Percentiles rank a stretch among this genome's conserved stretches.
Conservation (phyloP, 2,797 vertebrate species). For the Paguma larvata region DNA sequence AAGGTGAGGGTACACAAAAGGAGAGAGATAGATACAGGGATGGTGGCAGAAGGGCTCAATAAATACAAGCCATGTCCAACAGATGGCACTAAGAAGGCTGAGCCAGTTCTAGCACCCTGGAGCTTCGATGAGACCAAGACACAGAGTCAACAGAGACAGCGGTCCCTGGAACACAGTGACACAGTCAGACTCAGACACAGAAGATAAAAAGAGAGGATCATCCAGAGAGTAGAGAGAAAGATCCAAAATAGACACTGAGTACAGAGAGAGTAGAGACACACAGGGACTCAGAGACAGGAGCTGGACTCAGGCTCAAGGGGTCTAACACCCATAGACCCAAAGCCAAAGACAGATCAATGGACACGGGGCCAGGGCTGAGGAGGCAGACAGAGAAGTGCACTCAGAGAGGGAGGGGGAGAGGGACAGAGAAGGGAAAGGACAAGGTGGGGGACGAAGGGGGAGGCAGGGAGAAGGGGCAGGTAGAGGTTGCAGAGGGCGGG, state of each 20-base stretch:
- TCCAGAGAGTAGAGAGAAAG: neutral
- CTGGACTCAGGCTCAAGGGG: neutral
- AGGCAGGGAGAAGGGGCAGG: neutral
- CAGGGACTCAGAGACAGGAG: neutral
- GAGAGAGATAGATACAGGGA: neutral
- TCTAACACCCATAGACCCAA: neutral
- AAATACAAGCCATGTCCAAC: neutral
- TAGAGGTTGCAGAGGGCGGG: neutral
- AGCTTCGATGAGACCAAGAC: neutral
- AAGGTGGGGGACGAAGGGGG: neutral
- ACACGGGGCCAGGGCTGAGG: neutral
- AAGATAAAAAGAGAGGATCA: neutral
- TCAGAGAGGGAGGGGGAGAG: neutral
- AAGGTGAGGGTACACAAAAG: neutral
- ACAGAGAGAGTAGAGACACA: neutral
- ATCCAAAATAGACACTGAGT: neutral
- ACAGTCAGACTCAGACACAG: neutral
- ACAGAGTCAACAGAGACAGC: neutral
- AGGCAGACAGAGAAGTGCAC: neutral
- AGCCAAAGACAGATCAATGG: neutral
- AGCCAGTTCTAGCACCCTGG: neutral
- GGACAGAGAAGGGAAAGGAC: neutral
- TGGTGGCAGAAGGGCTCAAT: neutral
- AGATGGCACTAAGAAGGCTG: neutral
- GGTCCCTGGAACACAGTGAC: neutral